Evolutionary conservation across 2,797 vertebrate genomes (phyloP).

Genomic region (Morus bassanus): DNA sequence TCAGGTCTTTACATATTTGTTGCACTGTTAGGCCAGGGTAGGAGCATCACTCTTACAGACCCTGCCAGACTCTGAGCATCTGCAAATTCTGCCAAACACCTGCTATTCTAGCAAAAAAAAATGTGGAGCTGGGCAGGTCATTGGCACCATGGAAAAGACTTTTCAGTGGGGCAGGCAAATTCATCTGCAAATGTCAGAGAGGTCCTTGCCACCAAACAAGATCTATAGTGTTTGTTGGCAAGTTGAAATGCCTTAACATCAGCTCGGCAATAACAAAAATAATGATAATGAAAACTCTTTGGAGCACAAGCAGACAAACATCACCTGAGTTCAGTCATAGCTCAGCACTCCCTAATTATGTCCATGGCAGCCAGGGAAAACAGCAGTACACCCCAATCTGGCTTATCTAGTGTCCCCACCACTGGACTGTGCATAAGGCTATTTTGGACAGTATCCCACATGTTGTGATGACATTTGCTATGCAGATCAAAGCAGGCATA

Average conservation of each 20-base stretch:
- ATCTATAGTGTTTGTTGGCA: not conserved
- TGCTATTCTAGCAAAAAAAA: not conserved
- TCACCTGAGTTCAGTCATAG: not conserved
- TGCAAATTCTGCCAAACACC: not conserved
- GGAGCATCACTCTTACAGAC: not conserved
- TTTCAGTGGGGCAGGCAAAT: not conserved
- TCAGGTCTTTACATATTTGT: not conserved
- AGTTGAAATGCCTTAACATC: not conserved
- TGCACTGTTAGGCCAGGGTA: fast-evolving
- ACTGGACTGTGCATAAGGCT: fast-evolving
- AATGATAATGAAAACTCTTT: not conserved
- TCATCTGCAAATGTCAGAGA: not conserved
- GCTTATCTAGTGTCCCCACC: not conserved
- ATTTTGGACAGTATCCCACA: not conserved
- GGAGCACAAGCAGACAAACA: not conserved
- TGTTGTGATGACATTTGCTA: fast-evolving
- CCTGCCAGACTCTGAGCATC: not conserved
- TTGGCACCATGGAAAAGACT: not conserved
- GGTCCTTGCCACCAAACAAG: not conserved
- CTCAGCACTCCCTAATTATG: not conserved
- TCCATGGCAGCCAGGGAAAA: not conserved
- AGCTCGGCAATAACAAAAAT: not conserved
- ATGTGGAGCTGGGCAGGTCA: not conserved
- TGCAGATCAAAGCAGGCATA: not conserved
- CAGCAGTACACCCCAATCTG: not conserved